Evolutionary conservation across 1,140 invertebrate genomes (phyloP).

Genomic region (Lepidurus arcticus): DNA sequence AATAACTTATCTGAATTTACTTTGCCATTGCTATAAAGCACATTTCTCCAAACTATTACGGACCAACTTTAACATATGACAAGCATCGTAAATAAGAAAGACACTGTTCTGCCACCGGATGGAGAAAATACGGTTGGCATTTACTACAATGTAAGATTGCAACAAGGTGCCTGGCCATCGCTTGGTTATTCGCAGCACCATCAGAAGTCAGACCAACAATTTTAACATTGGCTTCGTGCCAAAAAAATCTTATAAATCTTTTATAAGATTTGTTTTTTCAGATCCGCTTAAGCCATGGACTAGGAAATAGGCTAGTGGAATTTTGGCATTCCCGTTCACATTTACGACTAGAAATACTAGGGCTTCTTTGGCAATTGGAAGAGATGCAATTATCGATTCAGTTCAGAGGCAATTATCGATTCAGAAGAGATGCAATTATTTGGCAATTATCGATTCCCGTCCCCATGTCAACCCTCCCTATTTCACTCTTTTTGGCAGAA

Average conservation of each 20-base stretch:
- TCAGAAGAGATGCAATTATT: no score
- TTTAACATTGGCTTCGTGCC: background rate
- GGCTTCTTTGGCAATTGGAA: background rate
- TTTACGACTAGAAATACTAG: background rate
- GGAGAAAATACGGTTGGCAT: background rate
- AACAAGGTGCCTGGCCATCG: background rate
- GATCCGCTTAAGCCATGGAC: background rate
- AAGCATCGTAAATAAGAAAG: background rate
- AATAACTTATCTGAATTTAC: background rate
- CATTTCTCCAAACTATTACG: background rate
- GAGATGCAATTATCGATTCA: background rate
- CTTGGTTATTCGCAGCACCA: slow-evolving; percentile 1
- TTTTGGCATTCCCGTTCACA: background rate
- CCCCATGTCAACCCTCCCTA: no score
- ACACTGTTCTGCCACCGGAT: background rate
- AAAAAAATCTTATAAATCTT: no score
- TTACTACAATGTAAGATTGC: background rate
- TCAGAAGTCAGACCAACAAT: background rate
- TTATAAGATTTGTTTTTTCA: background rate
- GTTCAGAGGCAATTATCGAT: no score
- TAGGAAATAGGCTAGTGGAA: background rate
- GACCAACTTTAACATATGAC: slow-evolving; percentile 10
- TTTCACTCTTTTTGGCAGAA: no score
- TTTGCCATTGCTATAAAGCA: background rate
- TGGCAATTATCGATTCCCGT: no score